A percentile compares a stretch with the other conserved stretches of the same genome.
phyloP scores from a whole-genome alignment of 2,888 invertebrate species.

The Drosophila flavopinicola region DNA sequence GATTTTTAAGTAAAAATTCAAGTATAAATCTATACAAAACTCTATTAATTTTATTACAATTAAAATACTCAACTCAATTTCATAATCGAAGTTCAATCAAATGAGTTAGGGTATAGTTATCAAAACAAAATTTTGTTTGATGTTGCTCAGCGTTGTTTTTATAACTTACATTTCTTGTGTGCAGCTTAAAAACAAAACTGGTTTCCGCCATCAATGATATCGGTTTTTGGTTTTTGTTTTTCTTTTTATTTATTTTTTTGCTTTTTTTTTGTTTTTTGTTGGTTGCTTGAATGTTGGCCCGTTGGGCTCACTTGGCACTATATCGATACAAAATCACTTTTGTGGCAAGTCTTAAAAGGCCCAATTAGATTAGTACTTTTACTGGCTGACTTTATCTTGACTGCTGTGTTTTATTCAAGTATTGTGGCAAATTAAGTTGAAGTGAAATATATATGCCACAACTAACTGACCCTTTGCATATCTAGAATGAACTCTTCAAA shows the following conservation, averaged over 20 bases:
- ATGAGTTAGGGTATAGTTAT: constrained; percentile 23
- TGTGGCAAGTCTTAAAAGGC: constrained; percentile 17
- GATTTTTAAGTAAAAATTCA: too few species aligned
- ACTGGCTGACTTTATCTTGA: constrained; percentile 30
- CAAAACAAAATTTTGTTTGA: constrained; percentile 34
- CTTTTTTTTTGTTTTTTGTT: constrained; percentile 21
- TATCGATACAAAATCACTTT: constrained; percentile 21
- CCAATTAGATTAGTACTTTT: constrained; percentile 40
- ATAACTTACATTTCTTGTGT: constrained; percentile 64
- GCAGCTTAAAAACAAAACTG: constrained; percentile 64
- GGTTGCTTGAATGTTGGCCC: constrained; percentile 41
- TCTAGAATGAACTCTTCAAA: background rate
- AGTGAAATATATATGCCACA: too few species aligned
- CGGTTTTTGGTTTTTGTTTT: constrained; percentile 30
- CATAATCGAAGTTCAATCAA: too few species aligned
- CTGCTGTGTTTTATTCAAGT: background rate
- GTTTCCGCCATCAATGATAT: constrained; percentile 69
- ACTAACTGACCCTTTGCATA: constrained; percentile 1
- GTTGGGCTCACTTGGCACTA: constrained; percentile 29
- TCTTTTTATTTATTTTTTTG: too few species aligned
- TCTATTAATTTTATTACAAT: background rate
- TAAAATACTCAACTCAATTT: too few species aligned
- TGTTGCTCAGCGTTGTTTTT: constrained; percentile 18
- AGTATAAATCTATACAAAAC: background rate
- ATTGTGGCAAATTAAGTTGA: background rate